A percentile compares a stretch with the other conserved stretches of the same genome.
These are phyloP conservation scores for Gouania willdenowi DNA, from an alignment of 2,797 vertebrate species.

Conservation along the genomic window DNA sequence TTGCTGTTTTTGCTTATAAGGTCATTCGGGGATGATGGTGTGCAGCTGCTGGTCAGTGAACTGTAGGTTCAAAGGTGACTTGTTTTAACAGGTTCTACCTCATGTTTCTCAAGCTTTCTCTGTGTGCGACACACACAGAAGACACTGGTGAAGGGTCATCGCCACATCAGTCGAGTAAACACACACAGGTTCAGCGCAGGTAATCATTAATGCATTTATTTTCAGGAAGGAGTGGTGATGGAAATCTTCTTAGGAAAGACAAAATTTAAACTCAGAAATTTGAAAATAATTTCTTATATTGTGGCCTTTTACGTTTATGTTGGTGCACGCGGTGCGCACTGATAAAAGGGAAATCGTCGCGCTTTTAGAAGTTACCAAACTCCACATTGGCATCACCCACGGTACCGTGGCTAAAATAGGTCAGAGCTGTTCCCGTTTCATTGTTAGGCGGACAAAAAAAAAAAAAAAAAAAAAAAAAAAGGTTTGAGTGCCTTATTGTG, in stretches of 20 bases:
- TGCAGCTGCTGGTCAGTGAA: conserved; percentile 15
- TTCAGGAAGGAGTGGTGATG: no score
- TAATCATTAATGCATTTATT: conserved; percentile 46
- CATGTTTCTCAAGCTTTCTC: no score
- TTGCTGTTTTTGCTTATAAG: conserved; percentile 13
- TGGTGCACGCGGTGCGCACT: no score
- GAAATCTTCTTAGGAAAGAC: no score
- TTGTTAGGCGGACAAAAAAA: not conserved
- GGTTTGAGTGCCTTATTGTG: not conserved
- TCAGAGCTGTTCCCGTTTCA: conserved; percentile 3
- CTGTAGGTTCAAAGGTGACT: no score
- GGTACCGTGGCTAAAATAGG: conserved; percentile 18
- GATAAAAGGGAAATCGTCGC: no score
- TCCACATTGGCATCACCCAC: conserved; percentile 12
- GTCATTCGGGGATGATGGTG: conserved; percentile 11
- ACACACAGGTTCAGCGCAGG: conserved; percentile 23
- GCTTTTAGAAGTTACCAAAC: conserved; percentile 11
- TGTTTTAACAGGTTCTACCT: not conserved
- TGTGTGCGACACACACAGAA: no score
- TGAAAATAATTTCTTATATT: no score
- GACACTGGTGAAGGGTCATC: conserved; percentile 29
- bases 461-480: not conserved
- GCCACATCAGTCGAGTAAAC: conserved; percentile 43
- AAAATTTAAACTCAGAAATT: no score
- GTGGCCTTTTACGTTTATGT: no score